A percentile compares a stretch with the other conserved stretches of the same genome.
These are phyloP conservation scores for Xiphorhynchus erythropygius DNA, from an alignment of 2,797 vertebrate species.

Conservation along the genomic window DNA sequence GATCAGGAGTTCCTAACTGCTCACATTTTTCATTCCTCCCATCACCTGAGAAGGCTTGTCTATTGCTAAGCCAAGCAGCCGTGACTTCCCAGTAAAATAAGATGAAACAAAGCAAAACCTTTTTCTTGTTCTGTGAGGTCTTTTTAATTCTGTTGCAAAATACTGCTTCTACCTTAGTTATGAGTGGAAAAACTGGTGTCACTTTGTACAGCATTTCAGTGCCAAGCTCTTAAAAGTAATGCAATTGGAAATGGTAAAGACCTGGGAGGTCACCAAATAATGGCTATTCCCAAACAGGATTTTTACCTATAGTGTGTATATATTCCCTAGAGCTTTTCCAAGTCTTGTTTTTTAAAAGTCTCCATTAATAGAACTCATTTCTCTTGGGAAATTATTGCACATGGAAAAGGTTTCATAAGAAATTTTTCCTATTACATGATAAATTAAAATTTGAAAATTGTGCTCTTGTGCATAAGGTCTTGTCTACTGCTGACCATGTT, in stretches of 20 bases:
- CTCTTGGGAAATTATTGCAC: neutral
- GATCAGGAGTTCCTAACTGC: conserved; percentile 56
- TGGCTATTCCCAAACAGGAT: neutral
- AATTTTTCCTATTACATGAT: neutral
- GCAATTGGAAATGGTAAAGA: neutral
- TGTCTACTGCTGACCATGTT: neutral
- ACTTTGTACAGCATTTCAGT: neutral
- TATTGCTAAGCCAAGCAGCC: conserved; percentile 1
- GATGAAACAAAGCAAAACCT: neutral
- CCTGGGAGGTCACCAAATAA: neutral
- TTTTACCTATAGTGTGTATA: neutral
- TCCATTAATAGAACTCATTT: neutral
- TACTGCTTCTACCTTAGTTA: neutral
- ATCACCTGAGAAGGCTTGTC: conserved; percentile 43
- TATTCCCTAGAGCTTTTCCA: neutral
- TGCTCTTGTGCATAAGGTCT: neutral
- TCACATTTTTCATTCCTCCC: conserved; percentile 60
- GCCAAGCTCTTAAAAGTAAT: neutral
- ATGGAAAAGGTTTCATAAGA: neutral
- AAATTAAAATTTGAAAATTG: neutral
- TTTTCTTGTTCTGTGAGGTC: neutral
- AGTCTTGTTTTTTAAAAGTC: neutral
- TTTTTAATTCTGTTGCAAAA: neutral
- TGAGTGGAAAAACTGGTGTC: neutral
- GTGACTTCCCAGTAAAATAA: neutral